Base-by-base conservation (phyloP, 1,140 invertebrate genomes). In the Nasonia longicornis region DNA sequence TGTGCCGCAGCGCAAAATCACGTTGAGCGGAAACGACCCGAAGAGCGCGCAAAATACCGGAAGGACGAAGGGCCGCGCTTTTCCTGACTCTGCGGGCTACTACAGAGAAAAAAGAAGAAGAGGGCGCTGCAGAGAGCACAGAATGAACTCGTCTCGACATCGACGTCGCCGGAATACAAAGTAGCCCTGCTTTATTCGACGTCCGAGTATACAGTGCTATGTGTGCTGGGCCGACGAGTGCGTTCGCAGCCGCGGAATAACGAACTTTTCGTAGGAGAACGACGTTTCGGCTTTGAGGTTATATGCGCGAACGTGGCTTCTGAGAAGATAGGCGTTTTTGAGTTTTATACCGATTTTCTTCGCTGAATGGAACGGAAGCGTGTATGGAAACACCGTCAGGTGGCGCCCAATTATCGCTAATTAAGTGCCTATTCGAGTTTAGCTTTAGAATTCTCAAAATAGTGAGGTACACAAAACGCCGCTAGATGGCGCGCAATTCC, bases 81-180 rank as follows among this genome's bases (percentile, higher is more conserved):
- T 58, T 58, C 52, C 52, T 3, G 52, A 8, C 6, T 58, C 20
- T 42, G 38, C 38, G 38, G 38, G 38, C 38, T 42, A 8, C 52
- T 58, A n/a, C 16, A 20, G 52, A 16, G 1, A 58, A 58, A 58
- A 16, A n/a, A 58, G 16, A 58, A 58, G 14, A 58, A n/a, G 52
- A 48, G 45, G 26, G 1, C 26, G 26, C 26, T 42, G 38, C 38
- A 14, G 52, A 58, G 35, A 58, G 35, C 31, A 1, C 74, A 79
- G 66, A 87, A 87, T 86, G 86, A 87, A 87, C 85, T 85, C 85
- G 86, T 87, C 1, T 26, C 86, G 52, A n/a, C 71, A 82, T 75
- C 77, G 72, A 74, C 67, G 63, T 52, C 67, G 63, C 10, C 67
- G 72, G 85, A 85, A 87, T 87, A 87, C 85, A 83, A 87, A 87